Percentiles rank a stretch among this genome's conserved stretches.
Evolutionary conservation across 2,113 vertebrate species (phyloP).

Genomic region (Istiophorus platypterus): DNA sequence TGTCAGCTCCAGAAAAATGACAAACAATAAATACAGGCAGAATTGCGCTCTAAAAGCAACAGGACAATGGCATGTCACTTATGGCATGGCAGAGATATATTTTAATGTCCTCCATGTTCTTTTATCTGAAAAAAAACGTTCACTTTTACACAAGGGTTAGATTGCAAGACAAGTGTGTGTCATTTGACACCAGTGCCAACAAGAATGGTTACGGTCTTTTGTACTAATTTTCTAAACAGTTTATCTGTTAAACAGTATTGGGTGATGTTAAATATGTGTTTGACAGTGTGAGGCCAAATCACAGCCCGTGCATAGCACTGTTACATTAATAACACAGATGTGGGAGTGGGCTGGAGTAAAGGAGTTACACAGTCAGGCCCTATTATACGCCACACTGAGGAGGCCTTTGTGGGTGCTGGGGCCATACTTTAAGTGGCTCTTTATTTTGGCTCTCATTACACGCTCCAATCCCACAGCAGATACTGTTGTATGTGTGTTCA

Average conservation of each 20-base stretch:
- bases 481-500: constrained; percentile 64
- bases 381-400: constrained; percentile 77
- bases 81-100: constrained; percentile 88
- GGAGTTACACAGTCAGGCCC: constrained; percentile 67
- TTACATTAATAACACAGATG: constrained; percentile 90
- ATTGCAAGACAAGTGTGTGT: constrained; percentile 76
- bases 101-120: constrained; percentile 87
- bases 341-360: constrained; percentile 57
- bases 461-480: constrained; percentile 73
- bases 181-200: constrained; percentile 85
- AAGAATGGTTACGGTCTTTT: constrained; percentile 72
- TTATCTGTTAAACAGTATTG: constrained; percentile 87
- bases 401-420: constrained; percentile 80
- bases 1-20: constrained; percentile 90
- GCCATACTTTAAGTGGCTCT: constrained; percentile 80
- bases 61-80: constrained; percentile 88
- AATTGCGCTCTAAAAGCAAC: constrained; percentile 85
- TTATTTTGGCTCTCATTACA: constrained; percentile 83
- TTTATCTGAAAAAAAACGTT: constrained; percentile 83
- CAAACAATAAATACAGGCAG: constrained; percentile 91
- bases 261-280: constrained; percentile 87
- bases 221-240: constrained; percentile 90
- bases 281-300: constrained; percentile 81
- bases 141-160: background rate
- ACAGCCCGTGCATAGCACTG: constrained; percentile 81